Base-by-base conservation (phyloP, 1,140 invertebrate genomes). In the Drosophila persimilis region DNA sequence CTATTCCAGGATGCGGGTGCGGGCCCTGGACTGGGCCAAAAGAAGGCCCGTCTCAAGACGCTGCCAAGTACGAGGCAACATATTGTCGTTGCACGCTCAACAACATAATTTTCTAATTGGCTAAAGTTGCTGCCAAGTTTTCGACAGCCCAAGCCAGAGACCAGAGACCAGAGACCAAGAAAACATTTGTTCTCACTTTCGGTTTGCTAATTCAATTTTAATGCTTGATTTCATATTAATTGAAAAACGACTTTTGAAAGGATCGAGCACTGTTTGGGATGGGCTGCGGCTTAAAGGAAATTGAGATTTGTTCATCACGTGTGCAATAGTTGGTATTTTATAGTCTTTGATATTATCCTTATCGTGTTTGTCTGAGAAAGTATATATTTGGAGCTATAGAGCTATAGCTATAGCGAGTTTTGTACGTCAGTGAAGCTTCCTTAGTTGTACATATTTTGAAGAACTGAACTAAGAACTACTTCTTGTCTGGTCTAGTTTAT, bases 191-290 rank as follows among this genome's bases (percentile, higher is more conserved):
- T 69, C 56, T 71, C 59, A 56, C 81, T 77, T 76, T 88, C 58
- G 71, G 67, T 58, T 88, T 46, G 64, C 83, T 90, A 90, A 90
- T 90, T 84, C 89, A 90, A 90, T 90, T 90, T 90, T 90, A 89
- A 90, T 90, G 89, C 89, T 67, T 90, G 89, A 90, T 90, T 90
- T 90, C 77, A 88, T 90, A 90, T 90, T 90, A 90, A 90, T 90
- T 90, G 89, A 85, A 90, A 90, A 77, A 57, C 64, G 58, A 72
- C 70, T 75, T 74, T 71, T 70, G 43, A 26, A 48, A 44, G 41
- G 26, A 46, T 17, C 51, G 35, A 22, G 1, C 2, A 26, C 17
- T 17, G 6, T 1, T 8, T 6, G 8, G 35, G 35, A 11, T 11
- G 7, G 13, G 26, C 11, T 39, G 35, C 11, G 11, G 35, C 11